Evolutionary conservation across 2,888 invertebrate genomes (phyloP).

Genomic region (Lagria hirta): DNA sequence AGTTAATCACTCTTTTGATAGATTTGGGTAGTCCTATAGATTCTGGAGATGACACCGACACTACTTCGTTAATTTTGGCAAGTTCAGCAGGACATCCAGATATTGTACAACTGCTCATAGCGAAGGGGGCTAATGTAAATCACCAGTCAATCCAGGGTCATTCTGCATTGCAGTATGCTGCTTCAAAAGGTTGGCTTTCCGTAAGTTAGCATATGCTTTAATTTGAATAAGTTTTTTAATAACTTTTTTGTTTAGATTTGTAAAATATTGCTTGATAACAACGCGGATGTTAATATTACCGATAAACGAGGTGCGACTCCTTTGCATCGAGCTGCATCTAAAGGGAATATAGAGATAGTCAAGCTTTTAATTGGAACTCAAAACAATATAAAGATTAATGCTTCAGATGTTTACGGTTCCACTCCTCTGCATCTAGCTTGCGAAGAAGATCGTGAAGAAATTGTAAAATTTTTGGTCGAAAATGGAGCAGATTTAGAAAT

Average conservation of each 20-base stretch:
- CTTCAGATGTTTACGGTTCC: constrained; percentile 70
- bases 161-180: constrained; percentile 80
- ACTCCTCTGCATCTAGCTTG: constrained; percentile 81
- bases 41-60: constrained; percentile 71
- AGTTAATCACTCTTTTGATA: constrained; percentile 69
- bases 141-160: constrained; percentile 73
- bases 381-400: constrained; percentile 59
- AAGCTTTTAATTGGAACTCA: constrained; percentile 64
- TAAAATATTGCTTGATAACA: constrained; percentile 64
- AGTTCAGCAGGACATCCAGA: constrained; percentile 74
- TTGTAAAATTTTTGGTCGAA: constrained; percentile 65
- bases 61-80: constrained; percentile 79
- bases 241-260: constrained; percentile 60
- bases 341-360: constrained; percentile 69
- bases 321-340: constrained; percentile 77
- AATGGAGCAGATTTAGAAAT: constrained; percentile 64
- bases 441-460: constrained; percentile 74
- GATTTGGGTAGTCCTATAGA: constrained; percentile 69
- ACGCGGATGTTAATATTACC: constrained; percentile 68
- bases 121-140: constrained; percentile 72
- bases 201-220: constrained; percentile 49
- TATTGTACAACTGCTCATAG: constrained; percentile 66
- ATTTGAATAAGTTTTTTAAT: constrained; percentile 11
- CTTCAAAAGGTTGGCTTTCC: constrained; percentile 78
- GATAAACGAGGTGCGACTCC: constrained; percentile 74